A percentile compares a stretch with the other conserved stretches of the same genome.
phyloP scores from a whole-genome alignment of 2,888 invertebrate genomes.

The Meiosimyza decipiens region DNA sequence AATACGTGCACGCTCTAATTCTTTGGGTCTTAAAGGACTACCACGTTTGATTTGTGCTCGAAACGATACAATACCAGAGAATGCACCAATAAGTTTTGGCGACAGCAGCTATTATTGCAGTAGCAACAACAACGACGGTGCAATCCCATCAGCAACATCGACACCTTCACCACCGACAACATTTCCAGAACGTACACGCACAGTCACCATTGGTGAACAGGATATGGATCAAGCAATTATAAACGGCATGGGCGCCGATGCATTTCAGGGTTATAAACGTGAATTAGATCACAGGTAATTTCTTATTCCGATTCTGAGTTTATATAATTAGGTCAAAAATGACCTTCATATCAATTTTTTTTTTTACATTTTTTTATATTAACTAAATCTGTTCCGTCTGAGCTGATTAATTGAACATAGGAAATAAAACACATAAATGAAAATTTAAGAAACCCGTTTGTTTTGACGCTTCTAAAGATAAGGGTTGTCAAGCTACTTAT shows the following conservation, averaged over 20 bases:
- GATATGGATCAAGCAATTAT: conserved; percentile 60
- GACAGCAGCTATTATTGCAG: neutral
- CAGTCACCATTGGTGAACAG: conserved; percentile 55
- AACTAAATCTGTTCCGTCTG: no score
- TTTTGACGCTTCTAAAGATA: no score
- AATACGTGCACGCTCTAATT: conserved; percentile 72
- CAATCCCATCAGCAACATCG: conserved; percentile 21
- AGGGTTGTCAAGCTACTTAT: no score
- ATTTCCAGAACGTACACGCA: conserved; percentile 44
- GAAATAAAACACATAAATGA: no score
- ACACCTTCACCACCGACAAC: conserved; percentile 34
- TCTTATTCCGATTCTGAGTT: neutral
- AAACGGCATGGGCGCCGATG: conserved; percentile 52
- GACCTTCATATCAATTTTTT: no score
- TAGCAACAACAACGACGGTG: conserved; percentile 15
- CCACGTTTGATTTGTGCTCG: conserved; percentile 33
- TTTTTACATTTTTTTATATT: no score
- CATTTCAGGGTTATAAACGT: conserved; percentile 60
- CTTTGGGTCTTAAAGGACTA: conserved; percentile 49
- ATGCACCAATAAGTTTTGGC: neutral
- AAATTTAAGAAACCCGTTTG: no score
- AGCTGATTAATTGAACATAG: no score
- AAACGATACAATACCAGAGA: conserved; percentile 38
- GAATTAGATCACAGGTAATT: conserved; percentile 65
- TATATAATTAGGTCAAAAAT: no score